Percentiles rank a stretch among this genome's conserved stretches.
Evolutionary conservation across 1,140 invertebrate genomes (phyloP).

Genomic region (Coboldia fuscipes): DNA sequence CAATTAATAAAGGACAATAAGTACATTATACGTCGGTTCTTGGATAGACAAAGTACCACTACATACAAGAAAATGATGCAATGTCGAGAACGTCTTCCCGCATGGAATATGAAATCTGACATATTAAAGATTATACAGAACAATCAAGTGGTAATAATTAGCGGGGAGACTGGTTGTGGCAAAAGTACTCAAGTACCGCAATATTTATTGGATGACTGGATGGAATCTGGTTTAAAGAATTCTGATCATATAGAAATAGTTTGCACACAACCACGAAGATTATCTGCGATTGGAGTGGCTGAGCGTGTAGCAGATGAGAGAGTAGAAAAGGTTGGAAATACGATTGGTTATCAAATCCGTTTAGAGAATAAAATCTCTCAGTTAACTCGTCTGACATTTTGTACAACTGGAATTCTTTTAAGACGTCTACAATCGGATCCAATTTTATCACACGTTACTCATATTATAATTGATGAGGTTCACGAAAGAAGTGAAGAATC

Average conservation of each 20-base stretch:
- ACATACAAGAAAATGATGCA: constrained; percentile 40
- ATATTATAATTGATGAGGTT: constrained; percentile 76
- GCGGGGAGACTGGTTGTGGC: constrained; percentile 73
- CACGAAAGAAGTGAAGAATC: constrained; percentile 78
- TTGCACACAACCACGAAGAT: constrained; percentile 78
- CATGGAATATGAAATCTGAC: constrained; percentile 36
- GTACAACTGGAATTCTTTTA: constrained; percentile 77
- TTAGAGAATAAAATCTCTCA: constrained; percentile 53
- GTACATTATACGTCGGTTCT: constrained; percentile 31
- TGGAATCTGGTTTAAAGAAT: constrained; percentile 11
- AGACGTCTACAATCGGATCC: constrained; percentile 57
- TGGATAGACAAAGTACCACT: constrained; percentile 29
- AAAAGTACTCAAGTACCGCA: constrained; percentile 85
- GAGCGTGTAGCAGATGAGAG: constrained; percentile 77
- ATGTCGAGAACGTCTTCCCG: constrained; percentile 37
- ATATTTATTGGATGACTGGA: constrained; percentile 68
- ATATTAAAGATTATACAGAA: constrained; percentile 38
- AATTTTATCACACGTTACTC: constrained; percentile 42
- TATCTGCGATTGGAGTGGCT: constrained; percentile 82
- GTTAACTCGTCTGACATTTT: constrained; percentile 65
- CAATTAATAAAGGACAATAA: constrained; percentile 33
- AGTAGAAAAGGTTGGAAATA: constrained; percentile 54
- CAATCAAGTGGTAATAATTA: constrained; percentile 48
- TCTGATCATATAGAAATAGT: constrained; percentile 35
- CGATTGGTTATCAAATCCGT: constrained; percentile 69